Base-by-base conservation (phyloP, 2,888 invertebrate species). In the Merodon equestris region DNA sequence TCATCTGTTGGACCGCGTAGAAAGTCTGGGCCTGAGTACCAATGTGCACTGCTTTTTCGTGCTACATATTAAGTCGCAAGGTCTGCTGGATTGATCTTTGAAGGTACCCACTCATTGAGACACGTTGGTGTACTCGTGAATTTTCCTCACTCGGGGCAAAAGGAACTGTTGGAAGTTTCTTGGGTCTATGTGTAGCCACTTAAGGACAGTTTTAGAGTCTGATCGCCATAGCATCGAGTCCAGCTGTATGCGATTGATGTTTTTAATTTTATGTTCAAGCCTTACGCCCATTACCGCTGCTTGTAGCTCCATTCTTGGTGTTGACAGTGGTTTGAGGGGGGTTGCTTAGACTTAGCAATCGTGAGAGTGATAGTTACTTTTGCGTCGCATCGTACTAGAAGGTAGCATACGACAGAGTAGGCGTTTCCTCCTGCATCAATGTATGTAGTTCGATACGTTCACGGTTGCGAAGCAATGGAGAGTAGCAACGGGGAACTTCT, bases 201-300 rank as follows among this genome's bases (percentile, higher is more conserved):
- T 27, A 4, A 27, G 27, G 27, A 27, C 27, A 27, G 27, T 27
- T 27, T 27, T 27, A 27, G 27, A 27, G 27, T 27, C 27, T 27
- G 27, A 7, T 7, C 7, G 7, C 27, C 27, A 27, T 27, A 27
- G 27, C 27, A 27, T 27, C 27, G 27, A 27, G 27, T 27, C 27
- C 27, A 27, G 10, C 48, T 48, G 12, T n/a, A 27, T 27, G 27
- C 7, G 3, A 27, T 27, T 27, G 3, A 27, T 27, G 4, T 9
- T 9, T 27, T 27, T 27, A 7, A 27, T 27, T 27, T 27, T 27
- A 4, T 27, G 27, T 27, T 2, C 3, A 27, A 64, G 45, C 38
- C 64, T 64, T 10, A 53, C 27, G 34, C 63, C 53, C 10, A 63
- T 17, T 13, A 60, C 44, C 12, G 64, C 53, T 4, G 53, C 54